Conservation (phyloP, 2,113 vertebrate species). For the Cyrtonyx montezumae region DNA sequence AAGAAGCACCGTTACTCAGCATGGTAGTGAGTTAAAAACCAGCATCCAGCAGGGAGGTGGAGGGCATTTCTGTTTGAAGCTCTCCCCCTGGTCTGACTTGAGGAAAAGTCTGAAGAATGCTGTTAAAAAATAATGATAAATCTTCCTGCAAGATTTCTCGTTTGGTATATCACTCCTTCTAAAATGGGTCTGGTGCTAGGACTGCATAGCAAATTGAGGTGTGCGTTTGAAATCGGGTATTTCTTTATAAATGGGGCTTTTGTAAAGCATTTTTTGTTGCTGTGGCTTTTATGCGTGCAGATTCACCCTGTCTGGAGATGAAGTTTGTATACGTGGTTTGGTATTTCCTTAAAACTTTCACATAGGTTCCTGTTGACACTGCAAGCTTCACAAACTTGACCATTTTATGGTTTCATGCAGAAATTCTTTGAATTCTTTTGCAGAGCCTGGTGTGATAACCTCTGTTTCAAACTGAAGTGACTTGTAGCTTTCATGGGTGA, state of each 20-base stretch:
- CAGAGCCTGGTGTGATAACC: neutral
- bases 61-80: neutral
- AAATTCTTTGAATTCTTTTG: slow-evolving; percentile 9
- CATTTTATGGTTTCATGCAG: neutral
- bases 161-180: neutral
- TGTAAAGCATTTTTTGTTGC: slow-evolving; percentile 3
- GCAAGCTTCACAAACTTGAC: neutral
- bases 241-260: neutral
- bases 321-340: neutral
- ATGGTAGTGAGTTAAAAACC: neutral
- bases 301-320: neutral
- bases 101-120: neutral
- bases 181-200: neutral
- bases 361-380: neutral
- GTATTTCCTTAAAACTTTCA: neutral
- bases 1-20: neutral
- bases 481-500: neutral
- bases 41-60: neutral
- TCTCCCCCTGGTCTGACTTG: neutral
- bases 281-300: neutral
- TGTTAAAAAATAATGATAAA: neutral
- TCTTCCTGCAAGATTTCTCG: neutral
- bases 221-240: neutral
- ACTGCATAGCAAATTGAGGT: neutral
- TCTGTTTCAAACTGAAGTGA: neutral